These are phyloP conservation scores for Stictonetta naevosa DNA, from an alignment of 2,113 vertebrate species.

Conservation along the genomic window DNA sequence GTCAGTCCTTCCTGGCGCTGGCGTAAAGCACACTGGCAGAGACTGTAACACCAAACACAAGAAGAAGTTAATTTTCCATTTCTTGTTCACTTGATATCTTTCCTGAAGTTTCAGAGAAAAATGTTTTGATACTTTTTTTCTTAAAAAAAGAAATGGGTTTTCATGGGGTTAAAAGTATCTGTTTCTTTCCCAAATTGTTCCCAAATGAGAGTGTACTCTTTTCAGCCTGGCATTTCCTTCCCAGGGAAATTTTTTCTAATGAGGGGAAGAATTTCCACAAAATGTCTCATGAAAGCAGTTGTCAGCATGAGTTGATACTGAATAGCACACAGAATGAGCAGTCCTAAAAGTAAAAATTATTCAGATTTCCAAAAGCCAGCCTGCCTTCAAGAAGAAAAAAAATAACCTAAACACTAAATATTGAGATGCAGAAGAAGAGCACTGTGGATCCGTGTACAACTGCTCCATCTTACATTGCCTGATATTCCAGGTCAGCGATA, in stretches of 20 bases:
- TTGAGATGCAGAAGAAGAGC: not conserved
- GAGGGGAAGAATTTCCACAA: not conserved
- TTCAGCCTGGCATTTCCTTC: not conserved
- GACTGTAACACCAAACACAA: not conserved
- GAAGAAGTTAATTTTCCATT: not conserved
- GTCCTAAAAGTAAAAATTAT: not conserved
- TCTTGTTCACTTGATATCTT: not conserved
- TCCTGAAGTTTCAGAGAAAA: not conserved
- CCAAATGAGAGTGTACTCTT: not conserved
- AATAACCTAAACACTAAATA: not conserved
- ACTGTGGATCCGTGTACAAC: not conserved
- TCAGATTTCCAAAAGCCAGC: not conserved
- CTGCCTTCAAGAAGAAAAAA: not conserved
- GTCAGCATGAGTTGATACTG: not conserved
- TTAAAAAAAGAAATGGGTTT: not conserved
- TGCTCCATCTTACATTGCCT: not conserved
- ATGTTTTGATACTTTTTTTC: not conserved
- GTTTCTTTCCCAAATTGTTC: not conserved
- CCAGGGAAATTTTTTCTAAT: not conserved
- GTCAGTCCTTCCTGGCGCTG: not conserved
- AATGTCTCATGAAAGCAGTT: not conserved
- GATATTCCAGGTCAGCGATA: constrained; percentile 13
- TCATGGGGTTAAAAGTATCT: not conserved
- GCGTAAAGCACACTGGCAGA: not conserved
- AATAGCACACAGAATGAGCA: not conserved